These are phyloP conservation scores for Ormyrus rosae DNA, from an alignment of 2,888 invertebrate genomes.

Conservation along the genomic window DNA sequence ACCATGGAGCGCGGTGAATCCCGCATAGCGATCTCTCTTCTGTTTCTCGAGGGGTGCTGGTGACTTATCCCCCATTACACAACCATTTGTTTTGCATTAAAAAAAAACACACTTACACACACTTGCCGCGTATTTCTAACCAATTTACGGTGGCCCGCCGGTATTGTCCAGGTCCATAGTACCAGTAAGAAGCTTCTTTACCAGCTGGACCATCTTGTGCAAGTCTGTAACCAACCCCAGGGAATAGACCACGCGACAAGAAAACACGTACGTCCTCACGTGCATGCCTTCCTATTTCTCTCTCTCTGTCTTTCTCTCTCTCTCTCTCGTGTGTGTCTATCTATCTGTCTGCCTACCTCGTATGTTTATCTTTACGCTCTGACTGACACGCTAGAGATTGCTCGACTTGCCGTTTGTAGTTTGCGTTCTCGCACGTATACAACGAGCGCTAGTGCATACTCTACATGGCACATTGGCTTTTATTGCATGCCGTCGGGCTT, in stretches of 20 bases:
- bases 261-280: conserved; percentile 82
- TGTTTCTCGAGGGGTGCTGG: conserved; percentile 27
- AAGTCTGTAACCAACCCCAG: conserved; percentile 93
- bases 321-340: conserved; percentile 4
- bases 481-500: conserved; percentile 40
- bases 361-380: conserved; percentile 25
- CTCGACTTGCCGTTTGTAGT: conserved; percentile 11
- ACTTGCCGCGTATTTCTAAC: conserved; percentile 27
- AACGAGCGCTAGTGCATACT: not conserved
- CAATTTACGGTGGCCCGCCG: conserved; percentile 29
- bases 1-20: conserved; percentile 11
- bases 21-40: conserved; percentile 18
- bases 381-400: conserved; percentile 26
- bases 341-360: not conserved
- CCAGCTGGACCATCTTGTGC: conserved; percentile 95
- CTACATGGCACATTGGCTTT: conserved; percentile 18
- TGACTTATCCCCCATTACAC: conserved; percentile 31
- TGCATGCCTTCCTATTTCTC: conserved; percentile 49
- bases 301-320: not conserved
- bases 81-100: not conserved
- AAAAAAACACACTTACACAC: conserved; percentile 17
- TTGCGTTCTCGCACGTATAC: not conserved
- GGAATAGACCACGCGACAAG: conserved; percentile 83
- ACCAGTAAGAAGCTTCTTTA: conserved; percentile 97
- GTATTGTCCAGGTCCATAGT: conserved; percentile 86